Conservation (phyloP, 2,113 vertebrate genomes). For the Piprites chloris region DNA sequence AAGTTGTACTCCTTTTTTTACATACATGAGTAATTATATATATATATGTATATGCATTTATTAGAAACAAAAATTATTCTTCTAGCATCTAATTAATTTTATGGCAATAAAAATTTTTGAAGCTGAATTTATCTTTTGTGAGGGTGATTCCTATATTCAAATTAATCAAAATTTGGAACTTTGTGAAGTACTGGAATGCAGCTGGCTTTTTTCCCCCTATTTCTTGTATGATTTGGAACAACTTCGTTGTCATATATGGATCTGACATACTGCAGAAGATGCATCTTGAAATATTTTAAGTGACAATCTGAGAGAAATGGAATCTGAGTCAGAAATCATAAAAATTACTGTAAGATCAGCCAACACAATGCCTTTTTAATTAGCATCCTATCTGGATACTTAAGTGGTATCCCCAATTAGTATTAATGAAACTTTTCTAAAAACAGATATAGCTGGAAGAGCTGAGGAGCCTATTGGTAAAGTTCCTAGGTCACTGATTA, state of each 20-base stretch:
- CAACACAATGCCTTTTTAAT: slow-evolving; percentile 16
- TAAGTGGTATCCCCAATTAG: background rate
- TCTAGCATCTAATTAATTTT: background rate
- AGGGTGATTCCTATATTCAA: background rate
- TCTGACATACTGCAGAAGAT: slow-evolving; percentile 22
- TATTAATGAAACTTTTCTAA: slow-evolving; percentile 26
- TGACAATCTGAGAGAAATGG: background rate
- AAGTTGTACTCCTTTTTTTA: background rate
- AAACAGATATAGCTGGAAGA: slow-evolving; percentile 19
- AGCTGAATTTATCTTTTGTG: background rate
- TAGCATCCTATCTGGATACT: slow-evolving; percentile 11
- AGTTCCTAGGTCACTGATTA: slow-evolving; percentile 28
- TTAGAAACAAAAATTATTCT: background rate
- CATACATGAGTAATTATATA: background rate
- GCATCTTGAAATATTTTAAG: slow-evolving; percentile 39
- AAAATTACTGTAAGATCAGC: background rate
- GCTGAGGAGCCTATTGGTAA: background rate
- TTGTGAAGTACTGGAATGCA: slow-evolving; percentile 2
- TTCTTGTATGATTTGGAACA: slow-evolving; percentile 11
- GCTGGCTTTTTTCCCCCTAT: background rate
- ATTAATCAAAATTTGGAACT: slow-evolving; percentile 28
- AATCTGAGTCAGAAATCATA: slow-evolving; percentile 27
- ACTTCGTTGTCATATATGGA: background rate
- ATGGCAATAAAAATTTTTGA: background rate
- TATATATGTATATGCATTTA: background rate